A percentile compares a stretch with the other conserved stretches of the same genome.
phyloP scores from a whole-genome alignment of 2,797 vertebrate genomes.

The Pangasius mekongensis region DNA sequence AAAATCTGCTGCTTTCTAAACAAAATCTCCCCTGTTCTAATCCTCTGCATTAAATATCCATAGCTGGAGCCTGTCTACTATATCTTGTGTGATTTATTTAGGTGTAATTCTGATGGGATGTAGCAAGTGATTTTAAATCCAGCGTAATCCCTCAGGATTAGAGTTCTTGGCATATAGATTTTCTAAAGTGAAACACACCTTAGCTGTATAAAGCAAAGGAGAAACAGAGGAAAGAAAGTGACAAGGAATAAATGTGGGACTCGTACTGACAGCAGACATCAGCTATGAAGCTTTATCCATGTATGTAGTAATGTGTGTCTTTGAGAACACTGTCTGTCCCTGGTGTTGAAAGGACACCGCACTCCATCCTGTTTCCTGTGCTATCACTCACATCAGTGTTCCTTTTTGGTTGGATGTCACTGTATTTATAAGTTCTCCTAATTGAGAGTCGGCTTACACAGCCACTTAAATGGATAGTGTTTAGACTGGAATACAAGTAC shows the following conservation, averaged over 20 bases:
- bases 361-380: slow-evolving; percentile 19
- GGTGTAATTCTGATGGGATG: slow-evolving; percentile 26
- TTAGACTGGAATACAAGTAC: not conserved
- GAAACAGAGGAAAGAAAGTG: not conserved
- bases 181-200: slow-evolving; percentile 24
- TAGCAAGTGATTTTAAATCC: slow-evolving; percentile 34
- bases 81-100: slow-evolving; percentile 34
- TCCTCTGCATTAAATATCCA: slow-evolving; percentile 21
- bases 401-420: not conserved
- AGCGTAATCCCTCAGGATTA: slow-evolving; percentile 55
- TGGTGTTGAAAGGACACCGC: slow-evolving; percentile 24
- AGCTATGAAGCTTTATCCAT: slow-evolving; percentile 31
- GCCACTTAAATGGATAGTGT: not conserved
- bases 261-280: slow-evolving; percentile 48
- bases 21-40: slow-evolving; percentile 10
- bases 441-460: not conserved
- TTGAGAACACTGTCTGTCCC: slow-evolving; percentile 27
- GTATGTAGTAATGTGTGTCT: slow-evolving; percentile 21
- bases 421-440: not conserved
- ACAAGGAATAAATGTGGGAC: slow-evolving; percentile 52
- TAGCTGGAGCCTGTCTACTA: slow-evolving; percentile 28
- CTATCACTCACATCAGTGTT: slow-evolving; percentile 31
- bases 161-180: slow-evolving; percentile 39
- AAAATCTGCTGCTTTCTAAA: not conserved
- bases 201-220: slow-evolving; percentile 5